Evolutionary conservation across 2,113 vertebrate species (phyloP), one percentile per base, ranked within the genome.

Genomic region (Epinephelus moara): DNA sequence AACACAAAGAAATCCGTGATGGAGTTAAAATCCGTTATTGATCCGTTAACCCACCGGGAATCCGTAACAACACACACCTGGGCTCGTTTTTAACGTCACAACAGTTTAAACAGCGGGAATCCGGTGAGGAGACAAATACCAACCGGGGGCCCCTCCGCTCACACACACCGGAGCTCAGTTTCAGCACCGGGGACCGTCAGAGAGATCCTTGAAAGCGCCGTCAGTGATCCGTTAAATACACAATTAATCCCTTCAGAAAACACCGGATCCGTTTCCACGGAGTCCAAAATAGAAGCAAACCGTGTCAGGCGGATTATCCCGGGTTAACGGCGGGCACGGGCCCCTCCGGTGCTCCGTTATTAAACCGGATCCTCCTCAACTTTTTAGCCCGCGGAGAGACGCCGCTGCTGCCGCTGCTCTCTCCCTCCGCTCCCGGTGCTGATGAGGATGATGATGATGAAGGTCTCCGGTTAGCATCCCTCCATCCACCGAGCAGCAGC

Each of bases 341-440:
- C 47, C 74, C 66, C 83, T 76, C 70, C 85, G 82, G 85, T 64
- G 75, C 71, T 66, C 75, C 73, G 50, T 1, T 53, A 37, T 37
- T 45, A 66, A 45, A 61, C 68, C 79, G 64, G 85, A 82, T 68
- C 75, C 76, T 88, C 70, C 71, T 70, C 45, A 93, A 93, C 91
- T 93, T 91, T 91, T 87, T 25, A 68, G 49, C 64, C 75, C 75
- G 2, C 40, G 55, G 66, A 88, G 69, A 86, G 80, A 71, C 2
- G 74, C 73, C 55, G 77, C 70, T 59, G 25, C 76, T 14, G 11
- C 13, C 18, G 27, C 49, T n/a, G 19, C 42, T 27, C 55, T 21
- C 21, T 27, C 23, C 61, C 53, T 59, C 21, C 45, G 66, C 53
- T 71, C 70, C 53, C n/a, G 56, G 17, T 14, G 75, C 3, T 47